Base-by-base conservation (phyloP, 2,797 vertebrate species). In the Rhadinocentrus ornatus region DNA sequence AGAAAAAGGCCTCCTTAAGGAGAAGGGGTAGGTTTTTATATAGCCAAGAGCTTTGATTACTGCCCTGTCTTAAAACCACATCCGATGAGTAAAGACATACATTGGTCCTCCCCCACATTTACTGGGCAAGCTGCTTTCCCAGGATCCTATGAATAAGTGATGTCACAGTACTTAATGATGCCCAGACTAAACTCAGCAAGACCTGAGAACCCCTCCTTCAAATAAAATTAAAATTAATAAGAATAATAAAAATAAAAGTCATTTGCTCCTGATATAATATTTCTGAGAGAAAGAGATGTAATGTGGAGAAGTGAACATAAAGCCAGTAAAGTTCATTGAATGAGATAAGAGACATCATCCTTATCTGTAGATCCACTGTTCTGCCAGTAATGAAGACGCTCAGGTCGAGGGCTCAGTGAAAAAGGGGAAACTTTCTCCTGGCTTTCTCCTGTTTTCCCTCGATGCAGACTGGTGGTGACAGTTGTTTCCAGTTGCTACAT, bases 131-230 rank as follows among this genome's bases (percentile, higher is more conserved):
- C 91, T 80, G 86, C 89, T 93, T 89, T 90, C 91, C 91, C 79
- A 88, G 85, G 87, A 95, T 95, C 94, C 93, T 93, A 93, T 94
- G 94, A 95, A 94, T 93, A 93, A 89, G 88, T 93, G 93, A 94
- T 90, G 91, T 92, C 91, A 92, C 85, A 86, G 86, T 26, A 62
- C 88, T 86, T 94, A 94, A 94, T 93, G 91, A 90, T 92, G 91
- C 92, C 89, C 91, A 92, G 91, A 89, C 90, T 73, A 85, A 65
- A 79, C 80, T 77, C 71, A 78, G 85, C 57, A 86, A 81, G 81
- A 70, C 77, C 75, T 85, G 48, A 20, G 34, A 41, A 7, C 37
- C 1, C 39, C 39, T 13, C 39, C 16, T 13, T 3, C 16, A 12
- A 13, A 13, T 3, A 52, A 32, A 7, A 41, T 58, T 50, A 4